Percentiles rank a stretch among this genome's conserved stretches.
Conservation (phyloP, 2,113 vertebrate species). For the Pao palembangensis region DNA sequence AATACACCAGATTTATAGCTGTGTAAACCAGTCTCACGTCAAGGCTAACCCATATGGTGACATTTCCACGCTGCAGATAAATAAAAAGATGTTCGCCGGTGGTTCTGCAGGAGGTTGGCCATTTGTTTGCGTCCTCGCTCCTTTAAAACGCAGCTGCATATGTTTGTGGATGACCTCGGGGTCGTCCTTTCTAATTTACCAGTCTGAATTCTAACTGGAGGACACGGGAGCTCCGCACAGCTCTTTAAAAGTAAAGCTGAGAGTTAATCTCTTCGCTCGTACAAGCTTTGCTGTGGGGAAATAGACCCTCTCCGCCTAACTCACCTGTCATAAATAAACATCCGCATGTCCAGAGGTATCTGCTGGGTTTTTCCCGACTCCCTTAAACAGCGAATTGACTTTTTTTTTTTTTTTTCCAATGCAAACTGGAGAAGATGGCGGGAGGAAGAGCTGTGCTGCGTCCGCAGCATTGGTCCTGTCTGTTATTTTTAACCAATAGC, state of each 20-base stretch:
- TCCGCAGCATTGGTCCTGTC: constrained; percentile 9
- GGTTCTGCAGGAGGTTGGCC: neutral
- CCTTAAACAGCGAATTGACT: neutral
- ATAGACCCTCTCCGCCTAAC: constrained; percentile 19
- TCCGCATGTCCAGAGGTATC: constrained; percentile 13
- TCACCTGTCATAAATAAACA: constrained; percentile 65
- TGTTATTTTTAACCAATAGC: constrained; percentile 57
- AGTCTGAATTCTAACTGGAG: constrained; percentile 32
- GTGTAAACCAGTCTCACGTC: constrained; percentile 41
- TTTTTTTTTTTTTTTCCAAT: constrained; percentile 6
- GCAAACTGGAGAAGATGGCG: neutral
- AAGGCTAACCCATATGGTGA: constrained; percentile 43
- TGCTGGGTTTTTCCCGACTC: constrained; percentile 29
- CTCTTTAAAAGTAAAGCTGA: constrained; percentile 31
- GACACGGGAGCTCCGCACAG: constrained; percentile 37
- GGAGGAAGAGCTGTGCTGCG: too few relatives aligned
- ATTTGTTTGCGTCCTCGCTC: too few relatives aligned
- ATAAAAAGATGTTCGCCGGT: constrained; percentile 13
- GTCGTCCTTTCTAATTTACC: constrained; percentile 20
- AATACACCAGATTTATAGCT: constrained; percentile 46
- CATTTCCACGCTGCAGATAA: constrained; percentile 26
- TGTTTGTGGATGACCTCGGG: constrained; percentile 14
- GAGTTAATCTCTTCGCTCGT: constrained; percentile 39
- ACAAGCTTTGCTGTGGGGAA: constrained; percentile 29
- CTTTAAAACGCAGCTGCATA: neutral